phyloP scores from a whole-genome alignment of 2,113 vertebrate genomes.

The Macrotis lagotis region DNA sequence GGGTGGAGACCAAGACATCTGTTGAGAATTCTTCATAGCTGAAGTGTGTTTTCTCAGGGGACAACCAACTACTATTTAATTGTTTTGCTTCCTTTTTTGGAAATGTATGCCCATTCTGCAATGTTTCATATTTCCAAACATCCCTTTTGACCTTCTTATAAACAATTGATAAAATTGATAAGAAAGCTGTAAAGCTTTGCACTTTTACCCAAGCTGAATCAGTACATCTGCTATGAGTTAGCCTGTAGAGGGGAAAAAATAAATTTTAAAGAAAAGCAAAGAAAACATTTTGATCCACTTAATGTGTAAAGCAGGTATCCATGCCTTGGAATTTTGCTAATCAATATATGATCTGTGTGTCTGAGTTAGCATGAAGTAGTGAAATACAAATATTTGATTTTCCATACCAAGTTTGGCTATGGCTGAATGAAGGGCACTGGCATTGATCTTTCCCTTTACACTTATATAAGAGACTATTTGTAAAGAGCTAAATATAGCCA shows the following conservation, averaged over 20 bases:
- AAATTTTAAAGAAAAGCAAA: slow-evolving; percentile 58
- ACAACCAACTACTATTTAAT: slow-evolving; percentile 78
- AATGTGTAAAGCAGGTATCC: slow-evolving; percentile 65
- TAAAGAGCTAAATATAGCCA: slow-evolving; percentile 83
- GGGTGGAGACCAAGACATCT: slow-evolving; percentile 81
- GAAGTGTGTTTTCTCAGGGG: slow-evolving; percentile 83
- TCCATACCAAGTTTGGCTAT: slow-evolving; percentile 80
- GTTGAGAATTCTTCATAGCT: slow-evolving; percentile 82
- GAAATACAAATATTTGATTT: slow-evolving; percentile 70
- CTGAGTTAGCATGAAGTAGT: slow-evolving; percentile 67
- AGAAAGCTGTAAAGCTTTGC: slow-evolving; percentile 36
- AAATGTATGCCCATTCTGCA: slow-evolving; percentile 73
- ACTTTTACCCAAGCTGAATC: slow-evolving; percentile 56
- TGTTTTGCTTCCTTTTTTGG: slow-evolving; percentile 79
- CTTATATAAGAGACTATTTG: slow-evolving; percentile 72
- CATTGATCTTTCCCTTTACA: slow-evolving; percentile 80
- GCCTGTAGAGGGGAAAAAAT: slow-evolving; percentile 65
- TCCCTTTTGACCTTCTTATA: slow-evolving; percentile 77
- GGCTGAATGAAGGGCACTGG: slow-evolving; percentile 77
- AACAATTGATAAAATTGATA: slow-evolving; percentile 58
- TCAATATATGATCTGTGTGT: slow-evolving; percentile 67
- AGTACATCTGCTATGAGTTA: slow-evolving; percentile 82
- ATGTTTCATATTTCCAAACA: slow-evolving; percentile 69
- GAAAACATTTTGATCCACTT: slow-evolving; percentile 71
- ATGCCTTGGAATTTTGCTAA: slow-evolving; percentile 59